phyloP scores from a whole-genome alignment of 1,140 invertebrate genomes.

The Acyrthosiphon pisum region DNA sequence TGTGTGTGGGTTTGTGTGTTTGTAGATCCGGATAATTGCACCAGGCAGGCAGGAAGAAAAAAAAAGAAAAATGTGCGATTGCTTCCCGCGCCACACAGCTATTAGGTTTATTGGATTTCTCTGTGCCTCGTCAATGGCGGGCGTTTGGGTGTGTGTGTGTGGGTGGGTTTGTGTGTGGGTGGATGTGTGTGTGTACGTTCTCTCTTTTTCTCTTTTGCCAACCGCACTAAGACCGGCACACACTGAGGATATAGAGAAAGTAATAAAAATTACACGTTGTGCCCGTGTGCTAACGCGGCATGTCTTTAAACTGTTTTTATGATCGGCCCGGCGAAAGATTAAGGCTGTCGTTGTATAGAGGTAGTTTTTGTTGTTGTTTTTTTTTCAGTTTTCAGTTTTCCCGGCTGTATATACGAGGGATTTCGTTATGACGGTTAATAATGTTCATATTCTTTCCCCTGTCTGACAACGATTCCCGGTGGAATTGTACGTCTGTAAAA shows the following conservation, averaged over 20 bases:
- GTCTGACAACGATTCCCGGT: not conserved
- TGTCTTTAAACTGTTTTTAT: conserved; percentile 45
- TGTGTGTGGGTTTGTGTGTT: not conserved
- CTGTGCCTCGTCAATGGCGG: not conserved
- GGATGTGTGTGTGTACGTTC: not conserved
- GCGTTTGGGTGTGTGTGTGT: not conserved
- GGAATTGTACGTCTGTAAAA: not conserved
- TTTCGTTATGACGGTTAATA: conserved; percentile 29
- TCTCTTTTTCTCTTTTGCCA: not conserved
- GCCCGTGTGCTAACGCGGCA: not conserved
- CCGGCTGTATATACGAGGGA: not conserved
- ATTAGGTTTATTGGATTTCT: conserved; percentile 52
- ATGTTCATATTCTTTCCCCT: not conserved
- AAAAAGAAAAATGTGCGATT: not conserved
- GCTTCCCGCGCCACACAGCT: not conserved
- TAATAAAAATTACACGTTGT: conserved; percentile 30
- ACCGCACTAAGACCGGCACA: not conserved
- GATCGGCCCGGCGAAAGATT: conserved; percentile 21
- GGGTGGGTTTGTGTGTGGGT: too few relatives aligned
- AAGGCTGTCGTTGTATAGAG: not conserved
- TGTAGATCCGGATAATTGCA: conserved; percentile 24
- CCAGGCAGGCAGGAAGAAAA: not conserved
- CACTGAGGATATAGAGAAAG: not conserved
- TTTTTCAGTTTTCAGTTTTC: not conserved
- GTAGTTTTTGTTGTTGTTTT: not conserved